Evolutionary conservation across 1,140 invertebrate species (phyloP), one percentile per base, ranked within the genome.

Genomic region (Drosophila auraria): DNA sequence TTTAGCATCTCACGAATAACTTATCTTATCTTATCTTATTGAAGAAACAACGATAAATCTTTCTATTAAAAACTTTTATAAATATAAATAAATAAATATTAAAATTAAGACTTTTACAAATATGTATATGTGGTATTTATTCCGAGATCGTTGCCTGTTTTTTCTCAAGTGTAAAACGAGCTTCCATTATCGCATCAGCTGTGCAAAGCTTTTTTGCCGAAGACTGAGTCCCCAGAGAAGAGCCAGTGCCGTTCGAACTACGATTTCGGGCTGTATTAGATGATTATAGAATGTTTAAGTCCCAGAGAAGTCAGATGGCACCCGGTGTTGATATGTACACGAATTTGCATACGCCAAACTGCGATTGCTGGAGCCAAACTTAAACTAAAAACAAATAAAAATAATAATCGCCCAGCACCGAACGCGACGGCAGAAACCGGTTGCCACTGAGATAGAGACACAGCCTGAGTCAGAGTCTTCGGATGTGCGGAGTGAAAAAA

Each of bases 391-490:
- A 73, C 54, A 76, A 40, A 79, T 62, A 58, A 57, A 33, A 68
- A 44, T 45, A 68, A 38, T 36, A 68, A 61, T 61, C 54, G 54
- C 38, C 45, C 30, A 57, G 20, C 27, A 47, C 15, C 20, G 36
- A 38, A 38, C 5, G 40, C 20, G 30, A 36, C 40, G 25, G 50
- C 38, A 40, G 33, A 60, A 54, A 62, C 42, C 54, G 40, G 27
- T 69, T 68, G 50, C 38, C 27, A 47, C 7, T 45, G 23, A 73
- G 42, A 47, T 38, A 58, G 53, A 68, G 61, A 78, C 53, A 59
- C 33, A 69, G 36, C 30, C 44, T 78, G 57, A 74, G 44, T 78
- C 75, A 78, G 65, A 71, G 33, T 72, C 74, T 65, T 59, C 30
- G 30, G 53, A 44, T 62, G 47, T 47, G 42, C 33, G 40, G 17